phyloP scores from a whole-genome alignment of 37 sponge, comb jelly and placozoan genomes.

The Chondrosia reniformis region DNA sequence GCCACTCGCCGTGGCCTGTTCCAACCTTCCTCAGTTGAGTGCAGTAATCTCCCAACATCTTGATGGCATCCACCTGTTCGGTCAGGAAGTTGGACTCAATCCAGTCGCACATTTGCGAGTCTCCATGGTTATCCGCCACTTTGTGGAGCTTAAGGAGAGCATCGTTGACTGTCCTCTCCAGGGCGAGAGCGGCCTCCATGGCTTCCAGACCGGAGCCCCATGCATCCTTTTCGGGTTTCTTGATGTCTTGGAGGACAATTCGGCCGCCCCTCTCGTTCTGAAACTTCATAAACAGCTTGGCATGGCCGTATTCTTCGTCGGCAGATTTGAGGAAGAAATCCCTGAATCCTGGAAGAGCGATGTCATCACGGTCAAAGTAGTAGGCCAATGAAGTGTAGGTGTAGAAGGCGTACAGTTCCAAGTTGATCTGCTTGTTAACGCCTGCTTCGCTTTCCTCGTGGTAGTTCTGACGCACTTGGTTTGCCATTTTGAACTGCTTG shows the following conservation, averaged over 20 bases:
- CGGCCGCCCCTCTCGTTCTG: constrained; percentile 14
- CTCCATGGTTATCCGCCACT: neutral
- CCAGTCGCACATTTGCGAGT: constrained; percentile 62
- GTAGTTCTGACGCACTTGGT: constrained; percentile 22
- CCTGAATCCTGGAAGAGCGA: neutral
- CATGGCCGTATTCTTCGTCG: constrained; percentile 4
- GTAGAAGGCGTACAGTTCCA: constrained; percentile 5
- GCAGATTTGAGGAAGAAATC: neutral
- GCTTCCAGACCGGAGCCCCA: constrained; percentile 5
- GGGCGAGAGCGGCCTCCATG: neutral
- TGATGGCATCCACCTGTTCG: constrained; percentile 86
- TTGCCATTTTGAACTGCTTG: neutral
- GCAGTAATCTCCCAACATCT: constrained; percentile 71
- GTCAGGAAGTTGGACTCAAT: constrained; percentile 64
- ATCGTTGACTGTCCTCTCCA: constrained; percentile 2
- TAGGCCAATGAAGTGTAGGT: constrained; percentile 16
- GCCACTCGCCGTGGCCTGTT: constrained; percentile 79
- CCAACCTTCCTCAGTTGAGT: constrained; percentile 75
- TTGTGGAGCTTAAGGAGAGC: constrained; percentile 1
- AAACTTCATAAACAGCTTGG: constrained; percentile 3
- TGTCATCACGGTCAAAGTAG: constrained; percentile 14
- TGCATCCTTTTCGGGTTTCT: neutral
- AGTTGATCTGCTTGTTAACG: constrained; percentile 18
- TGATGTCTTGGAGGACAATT: neutral
- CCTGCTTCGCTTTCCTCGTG: constrained; percentile 6